These are phyloP conservation scores for Poecilia wingei DNA, from an alignment of 2,797 vertebrate genomes.

Conservation along the genomic window DNA sequence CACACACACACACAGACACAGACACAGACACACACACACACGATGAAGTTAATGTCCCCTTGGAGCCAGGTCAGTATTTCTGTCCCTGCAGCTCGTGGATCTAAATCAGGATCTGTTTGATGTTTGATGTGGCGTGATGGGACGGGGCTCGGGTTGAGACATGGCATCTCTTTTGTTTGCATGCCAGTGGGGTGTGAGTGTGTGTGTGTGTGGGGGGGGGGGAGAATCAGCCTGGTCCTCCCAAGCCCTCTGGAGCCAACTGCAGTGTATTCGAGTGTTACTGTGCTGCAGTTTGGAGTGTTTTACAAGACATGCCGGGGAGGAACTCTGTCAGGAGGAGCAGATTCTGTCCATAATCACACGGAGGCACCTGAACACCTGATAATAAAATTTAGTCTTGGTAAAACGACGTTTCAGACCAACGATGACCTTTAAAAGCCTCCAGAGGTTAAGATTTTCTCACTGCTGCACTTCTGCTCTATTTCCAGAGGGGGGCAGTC, in stretches of 20 bases:
- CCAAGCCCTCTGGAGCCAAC: constrained; percentile 1
- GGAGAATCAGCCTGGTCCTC: constrained; percentile 1
- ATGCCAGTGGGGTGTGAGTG: constrained; percentile 9
- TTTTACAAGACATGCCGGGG: not conserved
- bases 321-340: not conserved
- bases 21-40: not conserved
- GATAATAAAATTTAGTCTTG: not conserved
- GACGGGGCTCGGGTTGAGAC: not conserved
- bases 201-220: too few species aligned
- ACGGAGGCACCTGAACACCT: not conserved
- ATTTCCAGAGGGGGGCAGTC: not conserved
- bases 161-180: constrained; percentile 43
- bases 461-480: not conserved
- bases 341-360: not conserved
- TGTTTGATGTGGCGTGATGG: constrained; percentile 13
- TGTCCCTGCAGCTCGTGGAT: constrained; percentile 11
- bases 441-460: not conserved
- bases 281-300: not conserved
- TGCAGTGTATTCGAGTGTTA: constrained; percentile 8
- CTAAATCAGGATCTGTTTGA: constrained; percentile 28
- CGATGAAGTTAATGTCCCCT: not conserved
- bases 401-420: not conserved
- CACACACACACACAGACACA: not conserved
- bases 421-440: not conserved
- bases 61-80: not conserved